These are phyloP conservation scores for Athalia rosae DNA, from an alignment of 2,888 invertebrate species.

Conservation along the genomic window DNA sequence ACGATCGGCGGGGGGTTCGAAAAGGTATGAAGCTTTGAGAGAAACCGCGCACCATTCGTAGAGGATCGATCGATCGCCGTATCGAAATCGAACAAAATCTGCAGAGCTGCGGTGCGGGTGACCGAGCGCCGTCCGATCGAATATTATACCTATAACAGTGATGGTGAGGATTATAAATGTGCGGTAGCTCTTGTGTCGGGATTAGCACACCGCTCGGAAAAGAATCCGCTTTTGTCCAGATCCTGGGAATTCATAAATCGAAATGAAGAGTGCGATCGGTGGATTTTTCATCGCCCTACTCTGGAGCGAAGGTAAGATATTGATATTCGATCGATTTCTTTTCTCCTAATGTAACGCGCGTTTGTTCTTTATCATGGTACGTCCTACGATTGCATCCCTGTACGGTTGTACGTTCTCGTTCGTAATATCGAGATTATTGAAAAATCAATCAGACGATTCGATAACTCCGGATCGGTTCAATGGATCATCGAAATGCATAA, in stretches of 20 bases:
- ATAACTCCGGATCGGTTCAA: too few relatives aligned
- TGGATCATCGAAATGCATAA: too few relatives aligned
- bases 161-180: conserved; percentile 33
- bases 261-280: conserved; percentile 45
- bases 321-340: neutral
- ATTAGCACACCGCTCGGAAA: neutral
- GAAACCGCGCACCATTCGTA: too few relatives aligned
- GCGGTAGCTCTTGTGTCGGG: conserved; percentile 8
- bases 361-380: neutral
- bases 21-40: too few relatives aligned
- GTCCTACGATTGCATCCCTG: neutral
- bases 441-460: too few relatives aligned
- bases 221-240: neutral
- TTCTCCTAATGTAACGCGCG: neutral
- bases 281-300: conserved; percentile 53
- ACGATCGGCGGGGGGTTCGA: too few relatives aligned
- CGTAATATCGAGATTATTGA: too few relatives aligned
- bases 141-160: neutral
- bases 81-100: neutral
- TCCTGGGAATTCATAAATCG: neutral
- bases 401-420: too few relatives aligned
- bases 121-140: neutral
- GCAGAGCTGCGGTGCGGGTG: neutral
- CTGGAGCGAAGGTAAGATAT: conserved; percentile 56
- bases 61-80: neutral